Evolutionary conservation across 37 sponge, comb jelly and placozoan genomes (phyloP).

Genomic region (Hexactinellida sp.): DNA sequence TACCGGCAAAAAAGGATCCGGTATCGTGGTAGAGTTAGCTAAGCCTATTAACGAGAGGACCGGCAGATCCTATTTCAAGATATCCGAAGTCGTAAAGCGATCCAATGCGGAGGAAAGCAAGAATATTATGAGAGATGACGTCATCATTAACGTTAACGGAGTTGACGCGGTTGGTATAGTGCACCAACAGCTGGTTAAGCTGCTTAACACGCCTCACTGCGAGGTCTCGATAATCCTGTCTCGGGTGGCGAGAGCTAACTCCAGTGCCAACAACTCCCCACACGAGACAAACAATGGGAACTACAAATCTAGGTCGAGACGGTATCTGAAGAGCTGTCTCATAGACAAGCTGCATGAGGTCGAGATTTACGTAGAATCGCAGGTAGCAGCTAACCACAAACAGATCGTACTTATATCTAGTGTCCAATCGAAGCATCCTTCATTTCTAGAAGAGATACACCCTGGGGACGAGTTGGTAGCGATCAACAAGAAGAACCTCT

Average conservation of each 20-base stretch:
- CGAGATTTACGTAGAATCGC: not conserved
- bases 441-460: not conserved
- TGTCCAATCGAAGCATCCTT: not conserved
- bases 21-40: not conserved
- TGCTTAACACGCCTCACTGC: not conserved
- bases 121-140: conserved; percentile 1
- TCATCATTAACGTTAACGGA: not conserved
- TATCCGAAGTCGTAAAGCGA: not conserved
- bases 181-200: not conserved
- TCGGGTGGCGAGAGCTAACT: not conserved
- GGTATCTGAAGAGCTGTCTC: not conserved
- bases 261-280: not conserved
- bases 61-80: not conserved
- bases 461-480: conserved; percentile 7
- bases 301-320: not conserved
- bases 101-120: not conserved
- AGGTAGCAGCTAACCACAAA: not conserved
- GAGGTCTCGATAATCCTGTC: not conserved
- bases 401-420: not conserved
- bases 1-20: not conserved
- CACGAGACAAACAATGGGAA: not conserved
- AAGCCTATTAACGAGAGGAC: not conserved
- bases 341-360: not conserved
- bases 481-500: not conserved
- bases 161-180: not conserved